Evolutionary conservation across 2,888 invertebrate genomes (phyloP), one percentile per base, ranked within the genome.

Genomic region (Hydrotaea diabolus): DNA sequence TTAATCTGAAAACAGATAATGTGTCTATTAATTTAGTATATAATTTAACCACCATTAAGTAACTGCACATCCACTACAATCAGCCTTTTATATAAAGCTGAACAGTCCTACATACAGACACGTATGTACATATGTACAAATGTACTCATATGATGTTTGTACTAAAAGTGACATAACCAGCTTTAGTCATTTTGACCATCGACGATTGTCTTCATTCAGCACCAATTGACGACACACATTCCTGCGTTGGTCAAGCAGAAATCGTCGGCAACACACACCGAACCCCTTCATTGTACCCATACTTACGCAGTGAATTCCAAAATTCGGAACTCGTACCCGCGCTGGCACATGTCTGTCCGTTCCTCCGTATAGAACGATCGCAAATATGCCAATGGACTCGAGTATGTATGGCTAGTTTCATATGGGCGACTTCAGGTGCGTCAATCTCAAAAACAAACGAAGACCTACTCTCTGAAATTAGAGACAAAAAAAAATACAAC

Each of bases 161-260:
- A 15, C 53, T 53, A 53, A 53, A 53, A 17, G 53, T 53, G 53
- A 53, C 53, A 53, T 53, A 53, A 53, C 53, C 53, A 53, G n/a
- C 53, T 53, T 53, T 53, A 2, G 53, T 4, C 7, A 31, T 31
- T 31, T 31, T 7, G 31, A 8, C 15, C 43, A 15, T 9, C 2
- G 43, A 15, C 43, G 9, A 9, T 17, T 17, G n/a, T 53, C 17
- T 19, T 53, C 53, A 8, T 19, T 2, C 53, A 53, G 7, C 19
- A 53, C 19, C 53, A 15, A 53, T n/a, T 17, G n/a, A 53, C 53
- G 53, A 17, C 53, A 53, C 53, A 53, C 53, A 53, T 53, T 53
- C 53, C 17, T 53, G 53, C 53, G 17, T 15, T 53, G 17, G 15
- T 3, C 8, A 53, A 19, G 17, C 53, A 13, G 53, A 53, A n/a